Evolutionary conservation across 2,888 invertebrate species (phyloP), one percentile per base, ranked within the genome.

Genomic region (Myopa tessellatipennis): DNA sequence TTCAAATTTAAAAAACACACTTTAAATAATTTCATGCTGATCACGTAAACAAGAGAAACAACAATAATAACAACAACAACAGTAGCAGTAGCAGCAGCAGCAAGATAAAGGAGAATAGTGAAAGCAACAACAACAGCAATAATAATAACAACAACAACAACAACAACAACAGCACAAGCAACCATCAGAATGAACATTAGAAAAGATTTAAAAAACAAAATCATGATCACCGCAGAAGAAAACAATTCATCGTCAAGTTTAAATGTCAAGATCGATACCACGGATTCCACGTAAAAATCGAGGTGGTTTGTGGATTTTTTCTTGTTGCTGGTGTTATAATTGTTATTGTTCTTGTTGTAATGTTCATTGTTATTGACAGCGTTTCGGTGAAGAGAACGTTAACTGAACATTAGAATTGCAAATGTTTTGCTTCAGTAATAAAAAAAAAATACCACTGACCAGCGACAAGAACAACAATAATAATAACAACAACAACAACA

Each of bases 261-360:
- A 58, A 71, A 71, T 71, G 71, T 71, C 71, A 71, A 71, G 71
- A 71, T 71, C 71, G 55, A 55, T 34, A 36, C 36, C 14, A 71
- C 34, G 58, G 12, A 71, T n/a, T 26, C 4, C n/a, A 61, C 26
- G 61, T 26, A 6, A 50, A 8, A 8, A 8, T 50, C 50, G 26
- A 18, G 3, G 61, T 61, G 16, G 60, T 16, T n/a, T 16, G 10
- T 10, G 18, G 5, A 45, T 40, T 71, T n/a, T n/a, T 6, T n/a
- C 10, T 6, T 55, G 71, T 71, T 71, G 58, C 58, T 71, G 52
- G 40, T 58, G 71, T 71, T 68, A 16, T 6, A 50, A 26, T 70
- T 36, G 0, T 16, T 12, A 26, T 7, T 4, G 34, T 65, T 65
- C 26, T 65, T 65, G 40, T 67, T 45, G 16, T 38, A 18, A 50